Conservation (phyloP, 2,888 invertebrate genomes). For the Dioctria linearis region DNA sequence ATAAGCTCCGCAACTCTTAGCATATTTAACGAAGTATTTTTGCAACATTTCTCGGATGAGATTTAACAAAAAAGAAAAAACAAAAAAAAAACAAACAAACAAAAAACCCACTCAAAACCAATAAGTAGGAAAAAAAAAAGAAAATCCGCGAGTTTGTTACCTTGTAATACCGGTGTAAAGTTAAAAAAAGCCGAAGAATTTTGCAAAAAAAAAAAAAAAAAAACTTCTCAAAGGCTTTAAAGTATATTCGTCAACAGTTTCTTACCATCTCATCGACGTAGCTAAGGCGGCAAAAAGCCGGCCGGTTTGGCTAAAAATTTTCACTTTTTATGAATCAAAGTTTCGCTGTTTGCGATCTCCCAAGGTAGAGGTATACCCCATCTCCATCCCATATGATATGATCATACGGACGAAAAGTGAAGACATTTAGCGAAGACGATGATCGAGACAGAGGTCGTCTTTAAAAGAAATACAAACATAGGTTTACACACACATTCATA, state of each 20-base stretch:
- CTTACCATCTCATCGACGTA: background rate
- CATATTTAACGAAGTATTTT: background rate
- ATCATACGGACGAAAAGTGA: background rate
- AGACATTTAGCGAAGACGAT: too few species aligned
- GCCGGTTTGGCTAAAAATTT: slow-evolving; percentile 22
- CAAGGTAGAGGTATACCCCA: too few species aligned
- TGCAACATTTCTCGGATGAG: background rate
- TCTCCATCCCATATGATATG: too few species aligned
- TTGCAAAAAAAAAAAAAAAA: slow-evolving; percentile 9
- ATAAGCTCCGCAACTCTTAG: background rate
- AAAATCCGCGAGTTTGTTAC: background rate
- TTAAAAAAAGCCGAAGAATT: slow-evolving; percentile 2
- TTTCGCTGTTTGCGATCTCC: background rate
- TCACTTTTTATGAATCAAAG: slow-evolving; percentile 47
- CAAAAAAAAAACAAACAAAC: background rate
- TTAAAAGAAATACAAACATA: too few species aligned
- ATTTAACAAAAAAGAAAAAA: background rate
- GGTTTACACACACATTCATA: too few species aligned
- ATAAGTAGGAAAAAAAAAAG: slow-evolving; percentile 11
- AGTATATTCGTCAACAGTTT: background rate
- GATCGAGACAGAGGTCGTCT: background rate
- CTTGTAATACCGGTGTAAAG: slow-evolving; percentile 31
- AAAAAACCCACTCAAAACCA: background rate
- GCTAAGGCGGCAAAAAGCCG: background rate
- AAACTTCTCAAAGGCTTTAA: too few species aligned